Evolutionary conservation across 2,113 vertebrate species (phyloP).

Genomic region (Python bivittatus): DNA sequence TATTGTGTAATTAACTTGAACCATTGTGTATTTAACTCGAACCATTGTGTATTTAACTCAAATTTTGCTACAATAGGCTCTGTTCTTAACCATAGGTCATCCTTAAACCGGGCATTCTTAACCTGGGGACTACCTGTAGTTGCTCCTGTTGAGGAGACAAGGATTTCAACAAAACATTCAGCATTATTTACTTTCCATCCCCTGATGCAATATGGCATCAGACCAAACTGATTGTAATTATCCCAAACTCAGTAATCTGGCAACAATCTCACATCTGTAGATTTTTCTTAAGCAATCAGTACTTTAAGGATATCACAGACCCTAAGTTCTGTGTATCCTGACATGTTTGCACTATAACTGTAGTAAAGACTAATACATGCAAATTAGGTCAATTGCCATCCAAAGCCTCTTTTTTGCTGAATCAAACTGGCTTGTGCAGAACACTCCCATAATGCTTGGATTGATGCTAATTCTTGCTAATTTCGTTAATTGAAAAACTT

Average conservation of each 20-base stretch:
- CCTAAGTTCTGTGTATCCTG: background rate
- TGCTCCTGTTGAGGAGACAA: background rate
- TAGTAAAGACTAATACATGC: background rate
- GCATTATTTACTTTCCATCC: background rate
- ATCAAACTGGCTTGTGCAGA: background rate
- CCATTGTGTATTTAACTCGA: no score
- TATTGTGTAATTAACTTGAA: no score
- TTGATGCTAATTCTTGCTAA: background rate
- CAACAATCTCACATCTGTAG: background rate
- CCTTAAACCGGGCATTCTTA: no score
- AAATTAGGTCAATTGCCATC: background rate
- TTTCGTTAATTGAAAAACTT: background rate
- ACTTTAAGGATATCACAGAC: background rate
- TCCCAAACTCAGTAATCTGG: background rate
- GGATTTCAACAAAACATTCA: background rate
- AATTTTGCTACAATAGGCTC: no score
- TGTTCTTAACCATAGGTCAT: no score
- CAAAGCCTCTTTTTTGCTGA: slow-evolving; percentile 1
- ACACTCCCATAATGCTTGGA: background rate
- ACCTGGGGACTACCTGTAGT: no score
- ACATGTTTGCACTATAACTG: background rate
- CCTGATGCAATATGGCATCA: background rate
- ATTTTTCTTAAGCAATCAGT: background rate
- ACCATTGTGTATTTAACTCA: no score
- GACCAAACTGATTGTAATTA: background rate